Evolutionary conservation across 2,113 vertebrate genomes (phyloP), one percentile per base, ranked within the genome.

Genomic region (Xiphias gladius): DNA sequence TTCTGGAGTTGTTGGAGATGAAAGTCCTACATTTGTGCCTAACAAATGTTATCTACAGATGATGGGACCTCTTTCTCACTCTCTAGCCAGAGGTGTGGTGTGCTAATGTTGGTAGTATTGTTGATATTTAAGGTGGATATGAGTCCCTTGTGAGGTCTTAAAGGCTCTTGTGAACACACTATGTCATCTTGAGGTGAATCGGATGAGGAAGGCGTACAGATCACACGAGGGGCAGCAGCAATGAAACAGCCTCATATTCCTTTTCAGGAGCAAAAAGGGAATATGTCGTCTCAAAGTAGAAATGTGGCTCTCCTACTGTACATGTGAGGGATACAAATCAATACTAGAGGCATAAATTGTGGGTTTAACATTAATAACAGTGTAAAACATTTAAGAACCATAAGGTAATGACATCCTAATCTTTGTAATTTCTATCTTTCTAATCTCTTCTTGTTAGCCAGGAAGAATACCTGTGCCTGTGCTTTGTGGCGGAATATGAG

Each of bases 1-100:
- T 87, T 81, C 80, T 85, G 84, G 64, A 86, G 88, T 86, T 85
- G 52, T 79, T 81, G 72, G 77, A 92, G 88, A 85, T 88, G 50
- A 92, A 89, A 89, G 63, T 72, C 35, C 58, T 80, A 74, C 86
- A 83, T 84, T 82, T 86, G 79, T 71, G 83, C 43, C 80, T 81
- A 76, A 80, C 82, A 62, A 64, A 80, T 89, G 90, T 88, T 86
- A 86, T 85, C 70, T 22, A 28, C 16, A 61, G 24, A 73, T 7
- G 7, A 76, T 22, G 48, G 62, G 48, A 37, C 20, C 32, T 50
- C 67, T 64, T 59, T 83, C 68, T 50, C 32, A 11, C 59, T 76
- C 46, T 79, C 50, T 30, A 39, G 46, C 65, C 41, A 67, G 62
- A 52, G 73, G 58, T 72, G 62, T 2, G 32, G 10, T 62, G 58